Conservation (phyloP, 1,140 invertebrate species). For the Panulirus ornatus region DNA sequence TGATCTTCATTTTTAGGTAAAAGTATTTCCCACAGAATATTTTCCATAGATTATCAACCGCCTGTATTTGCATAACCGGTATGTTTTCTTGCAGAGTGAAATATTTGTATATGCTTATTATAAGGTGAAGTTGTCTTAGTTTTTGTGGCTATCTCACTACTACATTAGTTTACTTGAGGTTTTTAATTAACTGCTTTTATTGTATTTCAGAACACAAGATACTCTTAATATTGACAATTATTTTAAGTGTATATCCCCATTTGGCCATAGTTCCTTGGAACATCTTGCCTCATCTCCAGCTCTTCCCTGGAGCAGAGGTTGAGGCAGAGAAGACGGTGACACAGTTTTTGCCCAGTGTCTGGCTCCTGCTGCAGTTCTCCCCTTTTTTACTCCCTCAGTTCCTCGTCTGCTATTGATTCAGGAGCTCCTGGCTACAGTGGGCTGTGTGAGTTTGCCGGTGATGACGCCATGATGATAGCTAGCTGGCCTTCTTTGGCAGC, state of each 20-base stretch:
- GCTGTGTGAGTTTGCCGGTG: slow-evolving; percentile 30
- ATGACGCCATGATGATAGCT: slow-evolving; percentile 24
- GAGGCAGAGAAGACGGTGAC: slow-evolving; percentile 61
- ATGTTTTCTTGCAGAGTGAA: too few species aligned
- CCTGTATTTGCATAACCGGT: too few species aligned
- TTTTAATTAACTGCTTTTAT: too few species aligned
- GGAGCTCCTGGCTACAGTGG: slow-evolving; percentile 54
- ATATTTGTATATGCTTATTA: too few species aligned
- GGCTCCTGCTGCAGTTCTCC: slow-evolving; percentile 69
- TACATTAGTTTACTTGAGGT: too few species aligned
- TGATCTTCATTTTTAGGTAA: too few species aligned
- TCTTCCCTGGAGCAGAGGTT: slow-evolving; percentile 23
- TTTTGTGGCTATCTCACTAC: too few species aligned
- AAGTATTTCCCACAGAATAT: too few species aligned
- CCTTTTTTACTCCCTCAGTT: slow-evolving; percentile 59
- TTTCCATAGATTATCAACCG: too few species aligned
- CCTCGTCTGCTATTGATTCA: slow-evolving; percentile 70
- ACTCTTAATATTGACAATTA: too few species aligned
- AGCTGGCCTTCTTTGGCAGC: not conserved
- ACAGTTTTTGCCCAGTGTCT: slow-evolving; percentile 61
- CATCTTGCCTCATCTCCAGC: not conserved
- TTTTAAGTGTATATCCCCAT: not conserved
- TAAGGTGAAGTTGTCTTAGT: too few species aligned
- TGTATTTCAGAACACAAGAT: too few species aligned
- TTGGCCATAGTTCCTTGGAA: not conserved